Conservation (phyloP, 2,113 vertebrate species). For the Sakesphorus luctuosus region DNA sequence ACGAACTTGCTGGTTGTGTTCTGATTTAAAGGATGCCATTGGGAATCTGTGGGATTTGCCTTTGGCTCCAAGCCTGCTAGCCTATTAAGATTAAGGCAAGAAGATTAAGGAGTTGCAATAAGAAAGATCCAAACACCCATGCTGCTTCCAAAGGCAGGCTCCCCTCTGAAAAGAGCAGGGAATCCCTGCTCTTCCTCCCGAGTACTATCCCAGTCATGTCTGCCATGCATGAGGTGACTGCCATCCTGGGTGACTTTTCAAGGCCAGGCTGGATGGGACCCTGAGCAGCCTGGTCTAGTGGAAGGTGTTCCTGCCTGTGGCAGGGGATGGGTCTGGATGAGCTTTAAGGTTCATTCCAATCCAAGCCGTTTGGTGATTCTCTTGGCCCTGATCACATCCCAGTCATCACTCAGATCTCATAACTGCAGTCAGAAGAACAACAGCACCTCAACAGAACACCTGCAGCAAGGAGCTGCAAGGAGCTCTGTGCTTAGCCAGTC, state of each 20-base stretch:
- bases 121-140: neutral
- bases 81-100: neutral
- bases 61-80: neutral
- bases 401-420: neutral
- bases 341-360: neutral
- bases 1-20: fast-evolving
- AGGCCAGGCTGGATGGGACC: neutral
- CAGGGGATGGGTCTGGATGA: neutral
- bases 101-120: neutral
- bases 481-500: neutral
- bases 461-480: neutral
- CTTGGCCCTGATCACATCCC: neutral
- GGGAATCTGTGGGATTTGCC: neutral
- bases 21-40: neutral
- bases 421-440: neutral
- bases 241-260: neutral
- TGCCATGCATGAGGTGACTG: neutral
- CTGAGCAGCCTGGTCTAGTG: neutral
- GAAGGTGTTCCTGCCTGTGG: neutral
- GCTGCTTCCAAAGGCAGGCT: neutral
- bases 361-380: neutral
- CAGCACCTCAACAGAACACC: neutral
- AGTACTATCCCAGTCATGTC: too few species aligned
- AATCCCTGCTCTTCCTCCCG: neutral
- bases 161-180: neutral